These are phyloP conservation scores for Lutra lutra DNA, from an alignment of 2,797 vertebrate species.

Conservation along the genomic window DNA sequence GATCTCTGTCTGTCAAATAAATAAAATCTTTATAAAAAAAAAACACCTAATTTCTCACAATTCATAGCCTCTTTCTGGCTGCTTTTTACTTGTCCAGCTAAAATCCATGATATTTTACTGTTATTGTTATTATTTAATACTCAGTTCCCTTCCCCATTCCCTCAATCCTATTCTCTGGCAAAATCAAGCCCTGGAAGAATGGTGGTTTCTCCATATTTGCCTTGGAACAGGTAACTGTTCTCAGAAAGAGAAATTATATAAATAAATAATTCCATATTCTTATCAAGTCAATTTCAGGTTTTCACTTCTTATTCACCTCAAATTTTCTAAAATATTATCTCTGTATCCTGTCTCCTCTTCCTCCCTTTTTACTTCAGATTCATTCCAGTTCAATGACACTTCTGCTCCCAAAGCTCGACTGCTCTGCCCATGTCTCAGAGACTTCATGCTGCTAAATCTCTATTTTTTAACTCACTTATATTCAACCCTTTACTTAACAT, in stretches of 20 bases:
- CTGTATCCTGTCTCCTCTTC: background rate
- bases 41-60: background rate
- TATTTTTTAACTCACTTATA: constrained; percentile 1
- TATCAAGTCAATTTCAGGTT: background rate
- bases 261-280: background rate
- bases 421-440: background rate
- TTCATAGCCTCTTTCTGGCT: background rate
- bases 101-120: background rate
- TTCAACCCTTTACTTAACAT: background rate
- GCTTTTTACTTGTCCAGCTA: background rate
- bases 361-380: background rate
- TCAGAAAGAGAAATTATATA: background rate
- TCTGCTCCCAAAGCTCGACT: background rate
- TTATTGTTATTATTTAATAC: background rate
- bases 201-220: background rate
- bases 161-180: background rate
- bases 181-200: background rate
- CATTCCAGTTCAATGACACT: background rate
- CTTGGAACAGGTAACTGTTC: background rate
- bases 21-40: no score
- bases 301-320: background rate
- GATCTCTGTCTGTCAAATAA: no score
- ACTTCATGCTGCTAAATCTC: background rate
- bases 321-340: background rate
- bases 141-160: background rate